Evolutionary conservation across 2,888 invertebrate genomes (phyloP).

Genomic region (Cloeon dipterum): DNA sequence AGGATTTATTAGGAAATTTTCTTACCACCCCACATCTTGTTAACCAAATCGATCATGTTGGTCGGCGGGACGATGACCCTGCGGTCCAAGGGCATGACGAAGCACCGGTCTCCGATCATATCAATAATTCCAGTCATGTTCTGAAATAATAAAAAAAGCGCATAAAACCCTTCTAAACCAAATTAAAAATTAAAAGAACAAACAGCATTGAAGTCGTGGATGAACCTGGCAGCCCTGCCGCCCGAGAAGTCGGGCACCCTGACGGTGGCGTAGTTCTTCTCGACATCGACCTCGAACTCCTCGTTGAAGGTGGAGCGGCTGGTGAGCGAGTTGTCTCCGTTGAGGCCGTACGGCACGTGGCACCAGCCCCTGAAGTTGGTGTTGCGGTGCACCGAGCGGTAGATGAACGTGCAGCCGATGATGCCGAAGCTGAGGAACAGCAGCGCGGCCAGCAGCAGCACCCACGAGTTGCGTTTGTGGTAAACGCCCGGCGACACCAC

Average conservation of each 20-base stretch:
- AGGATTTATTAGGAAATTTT: no score
- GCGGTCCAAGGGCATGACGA: conserved; percentile 72
- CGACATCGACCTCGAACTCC: conserved; percentile 54
- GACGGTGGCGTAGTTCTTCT: conserved; percentile 58
- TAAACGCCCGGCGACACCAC: no score
- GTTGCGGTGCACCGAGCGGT: conserved; percentile 25
- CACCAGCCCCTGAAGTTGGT: neutral
- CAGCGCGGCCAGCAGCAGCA: conserved; percentile 43
- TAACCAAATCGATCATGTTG: conserved; percentile 52
- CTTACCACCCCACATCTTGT: conserved; percentile 51
- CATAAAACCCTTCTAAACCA: no score
- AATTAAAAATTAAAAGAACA: no score
- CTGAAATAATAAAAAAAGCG: conserved; percentile 22
- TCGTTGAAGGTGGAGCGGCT: conserved; percentile 39
- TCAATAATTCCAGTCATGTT: conserved; percentile 59
- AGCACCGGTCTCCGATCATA: conserved; percentile 50
- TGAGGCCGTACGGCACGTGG: neutral
- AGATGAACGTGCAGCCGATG: conserved; percentile 47
- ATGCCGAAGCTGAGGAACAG: conserved; percentile 44
- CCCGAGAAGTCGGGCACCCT: conserved; percentile 65
- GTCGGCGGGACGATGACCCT: conserved; percentile 52
- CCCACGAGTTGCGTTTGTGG: conserved; percentile 35
- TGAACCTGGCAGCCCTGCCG: conserved; percentile 60
- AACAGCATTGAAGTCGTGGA: conserved; percentile 73
- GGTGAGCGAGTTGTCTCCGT: neutral